Conservation (phyloP, 2,888 invertebrate species). For the Trachelus tabidus region DNA sequence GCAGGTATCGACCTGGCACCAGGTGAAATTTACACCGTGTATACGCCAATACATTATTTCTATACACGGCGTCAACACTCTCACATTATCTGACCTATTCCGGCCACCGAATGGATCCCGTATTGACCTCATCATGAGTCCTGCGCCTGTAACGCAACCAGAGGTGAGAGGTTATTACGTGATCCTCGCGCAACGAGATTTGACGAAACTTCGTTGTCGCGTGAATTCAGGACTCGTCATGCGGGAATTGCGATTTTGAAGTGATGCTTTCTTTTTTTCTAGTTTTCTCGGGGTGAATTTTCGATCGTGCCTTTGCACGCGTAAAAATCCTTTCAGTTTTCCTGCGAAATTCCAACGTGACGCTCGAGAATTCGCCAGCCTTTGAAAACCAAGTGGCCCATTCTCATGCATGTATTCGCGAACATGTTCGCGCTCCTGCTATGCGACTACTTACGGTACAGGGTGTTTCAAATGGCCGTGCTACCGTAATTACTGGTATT, state of each 20-base stretch:
- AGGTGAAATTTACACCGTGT: constrained; percentile 52
- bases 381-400: constrained; percentile 45
- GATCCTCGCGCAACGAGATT: neutral
- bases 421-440: constrained; percentile 35
- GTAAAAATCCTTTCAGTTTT: neutral
- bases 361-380: constrained; percentile 36
- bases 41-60: constrained; percentile 49
- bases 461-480: neutral
- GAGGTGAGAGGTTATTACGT: neutral
- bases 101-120: neutral
- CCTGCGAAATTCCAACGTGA: constrained; percentile 1
- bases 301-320: neutral
- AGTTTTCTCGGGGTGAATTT: neutral
- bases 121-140: neutral
- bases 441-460: constrained; percentile 37
- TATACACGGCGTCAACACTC: constrained; percentile 40
- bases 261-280: neutral
- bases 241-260: neutral
- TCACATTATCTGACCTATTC: neutral
- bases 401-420: constrained; percentile 51
- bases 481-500: neutral
- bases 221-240: neutral
- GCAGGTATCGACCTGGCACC: constrained; percentile 44
- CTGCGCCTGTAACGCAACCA: neutral
- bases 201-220: neutral